Conservation (phyloP, 2,888 invertebrate genomes). For the Spisula solida region DNA sequence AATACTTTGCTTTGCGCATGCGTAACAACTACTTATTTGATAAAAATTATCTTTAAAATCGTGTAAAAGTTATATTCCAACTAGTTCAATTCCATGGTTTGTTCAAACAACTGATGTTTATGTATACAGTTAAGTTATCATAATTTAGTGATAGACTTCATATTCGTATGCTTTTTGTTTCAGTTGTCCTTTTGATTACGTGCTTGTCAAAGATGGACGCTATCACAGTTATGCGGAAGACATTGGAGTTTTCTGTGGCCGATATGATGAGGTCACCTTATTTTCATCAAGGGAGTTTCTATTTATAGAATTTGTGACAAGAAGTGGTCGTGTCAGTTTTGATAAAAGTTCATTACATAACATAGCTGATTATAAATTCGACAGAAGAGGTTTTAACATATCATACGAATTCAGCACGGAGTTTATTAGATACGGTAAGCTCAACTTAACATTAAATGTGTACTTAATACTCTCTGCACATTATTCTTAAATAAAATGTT, state of each 20-base stretch:
- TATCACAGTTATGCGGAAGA: constrained; percentile 94
- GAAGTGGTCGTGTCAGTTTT: constrained; percentile 92
- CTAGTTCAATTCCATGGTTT: too few relatives aligned
- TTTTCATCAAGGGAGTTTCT: constrained; percentile 97
- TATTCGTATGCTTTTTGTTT: too few relatives aligned
- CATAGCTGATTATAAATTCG: constrained; percentile 87
- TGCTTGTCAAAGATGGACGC: constrained; percentile 97
- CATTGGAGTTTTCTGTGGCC: constrained; percentile 99
- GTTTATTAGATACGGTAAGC: constrained; percentile 98
- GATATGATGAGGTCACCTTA: constrained; percentile 96
- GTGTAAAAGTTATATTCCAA: too few relatives aligned
- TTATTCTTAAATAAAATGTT: too few relatives aligned
- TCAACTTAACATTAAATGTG: background rate
- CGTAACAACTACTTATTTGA: too few relatives aligned
- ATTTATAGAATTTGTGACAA: constrained; percentile 96
- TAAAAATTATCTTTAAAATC: too few relatives aligned
- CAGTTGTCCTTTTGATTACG: constrained; percentile 99
- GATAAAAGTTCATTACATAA: constrained; percentile 77
- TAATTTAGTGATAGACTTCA: too few relatives aligned
- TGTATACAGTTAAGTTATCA: too few relatives aligned
- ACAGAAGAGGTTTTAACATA: constrained; percentile 99
- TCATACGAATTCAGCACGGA: constrained; percentile 99
- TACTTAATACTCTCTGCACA: too few relatives aligned
- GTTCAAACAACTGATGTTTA: too few relatives aligned
- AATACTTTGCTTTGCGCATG: too few relatives aligned